Evolutionary conservation across 1,140 invertebrate species (phyloP).

Genomic region (Magallana ariakensis): DNA sequence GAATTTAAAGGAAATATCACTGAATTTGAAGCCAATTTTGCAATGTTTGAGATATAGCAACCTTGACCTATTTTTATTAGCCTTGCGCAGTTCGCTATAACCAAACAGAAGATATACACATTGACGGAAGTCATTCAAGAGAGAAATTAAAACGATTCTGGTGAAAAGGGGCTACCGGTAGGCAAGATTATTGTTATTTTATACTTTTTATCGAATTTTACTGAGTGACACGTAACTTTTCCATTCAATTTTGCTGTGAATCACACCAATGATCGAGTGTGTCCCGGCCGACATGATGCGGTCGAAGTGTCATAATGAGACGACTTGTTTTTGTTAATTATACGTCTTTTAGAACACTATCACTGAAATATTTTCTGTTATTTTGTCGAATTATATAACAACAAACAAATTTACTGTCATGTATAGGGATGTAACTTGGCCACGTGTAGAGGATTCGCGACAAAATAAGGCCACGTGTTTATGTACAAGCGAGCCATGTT

Average conservation of each 20-base stretch:
- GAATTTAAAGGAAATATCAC: no score
- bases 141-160: background rate
- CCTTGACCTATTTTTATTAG: conserved; percentile 14
- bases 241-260: conserved; percentile 20
- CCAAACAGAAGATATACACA: background rate
- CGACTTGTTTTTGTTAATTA: conserved; percentile 15
- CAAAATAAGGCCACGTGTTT: conserved; percentile 30
- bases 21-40: background rate
- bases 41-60: conserved; percentile 1
- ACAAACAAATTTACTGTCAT: conserved; percentile 21
- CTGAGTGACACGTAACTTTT: conserved; percentile 9
- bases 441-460: conserved; percentile 15
- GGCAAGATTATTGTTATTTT: background rate
- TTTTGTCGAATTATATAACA: background rate
- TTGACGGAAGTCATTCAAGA: conserved; percentile 10
- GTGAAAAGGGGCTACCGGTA: background rate
- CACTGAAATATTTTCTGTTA: background rate
- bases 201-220: background rate
- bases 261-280: background rate
- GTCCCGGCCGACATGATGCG: conserved; percentile 21
- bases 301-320: conserved; percentile 32
- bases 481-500: background rate
- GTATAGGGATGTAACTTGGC: conserved; percentile 1
- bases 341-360: background rate
- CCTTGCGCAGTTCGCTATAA: conserved; percentile 28